Base-by-base conservation (phyloP, 2,888 invertebrate species). In the Drosophila recens region DNA sequence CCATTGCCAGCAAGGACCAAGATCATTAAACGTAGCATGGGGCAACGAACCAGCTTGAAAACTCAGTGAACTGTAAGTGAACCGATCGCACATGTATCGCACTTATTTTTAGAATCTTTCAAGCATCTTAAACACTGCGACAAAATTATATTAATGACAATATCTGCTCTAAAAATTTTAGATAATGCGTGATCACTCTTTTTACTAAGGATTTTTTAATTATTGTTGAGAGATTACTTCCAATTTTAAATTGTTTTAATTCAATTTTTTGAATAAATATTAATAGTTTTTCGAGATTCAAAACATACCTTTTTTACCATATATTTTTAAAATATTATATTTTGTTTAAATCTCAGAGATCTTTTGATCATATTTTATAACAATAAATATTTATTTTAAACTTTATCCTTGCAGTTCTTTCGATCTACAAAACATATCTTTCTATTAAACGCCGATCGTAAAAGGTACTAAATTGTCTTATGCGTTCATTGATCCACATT, bases 31-130 rank as follows among this genome's bases (percentile, higher is more conserved):
- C 82, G 82, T 87, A 42, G 82, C 85, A 89, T 83, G 83, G 83
- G 89, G 82, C 89, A 83, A 89, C 89, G 83, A 87, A 83, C 89
- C 82, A 87, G 57, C 57, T 42, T 43, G 42, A 48, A 68, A 63
- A 83, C 69, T 64, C 85, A 72, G 62, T 89, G 87, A 84, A 84
- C 83, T 78, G 72, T 69, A 69, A 70, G 68, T 64, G 64, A 66
- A 49, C 40, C 23, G 58, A 15, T 48, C 59, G 4, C 10, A 33
- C 9, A 17, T 15, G 34, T 8, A 27, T 27, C 6, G 27, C 17
- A 51, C 10, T 45, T 38, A 64, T 62, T 53, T 62, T 69, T 53
- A 45, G 62, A 58, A 54, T 62, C 61, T 61, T 45, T 75, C 53
- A 75, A 62, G 75, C 58, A 36, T 20, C 43, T 36, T n/a, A 20